Percentiles rank a stretch among this genome's conserved stretches.
Evolutionary conservation across 2,797 vertebrate species (phyloP).

Genomic region (Craterocephalus amniculus): DNA sequence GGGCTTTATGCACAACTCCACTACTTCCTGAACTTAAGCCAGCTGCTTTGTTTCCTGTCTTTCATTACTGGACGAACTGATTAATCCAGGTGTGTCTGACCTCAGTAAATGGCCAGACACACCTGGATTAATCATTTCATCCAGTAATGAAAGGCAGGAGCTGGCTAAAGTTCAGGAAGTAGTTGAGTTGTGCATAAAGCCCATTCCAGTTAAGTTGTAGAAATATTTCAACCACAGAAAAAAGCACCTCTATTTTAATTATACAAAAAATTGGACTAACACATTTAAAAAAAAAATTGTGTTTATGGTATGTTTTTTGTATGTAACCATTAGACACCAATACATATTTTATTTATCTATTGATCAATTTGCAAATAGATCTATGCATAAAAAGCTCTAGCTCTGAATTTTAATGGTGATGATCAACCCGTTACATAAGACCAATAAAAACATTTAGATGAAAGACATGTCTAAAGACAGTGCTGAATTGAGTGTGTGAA

Average conservation of each 20-base stretch:
- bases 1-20: too few species aligned
- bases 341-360: neutral
- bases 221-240: neutral
- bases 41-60: too few species aligned
- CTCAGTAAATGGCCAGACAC: too few species aligned
- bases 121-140: too few species aligned
- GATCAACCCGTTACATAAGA: neutral
- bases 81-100: too few species aligned
- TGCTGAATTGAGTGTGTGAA: conserved; percentile 27
- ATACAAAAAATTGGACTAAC: too few species aligned
- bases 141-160: too few species aligned
- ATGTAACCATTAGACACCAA: neutral
- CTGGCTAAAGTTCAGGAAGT: too few species aligned
- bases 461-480: conserved; percentile 40
- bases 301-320: neutral
- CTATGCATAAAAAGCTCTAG: neutral
- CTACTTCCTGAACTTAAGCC: too few species aligned
- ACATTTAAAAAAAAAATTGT: neutral
- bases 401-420: neutral
- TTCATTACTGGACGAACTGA: too few species aligned
- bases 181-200: too few species aligned
- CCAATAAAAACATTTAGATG: conserved; percentile 10
- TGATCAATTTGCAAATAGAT: neutral
- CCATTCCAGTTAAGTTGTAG: neutral
- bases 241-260: neutral